Conservation (phyloP, 2,888 invertebrate species). For the Agriotes lineatus region DNA sequence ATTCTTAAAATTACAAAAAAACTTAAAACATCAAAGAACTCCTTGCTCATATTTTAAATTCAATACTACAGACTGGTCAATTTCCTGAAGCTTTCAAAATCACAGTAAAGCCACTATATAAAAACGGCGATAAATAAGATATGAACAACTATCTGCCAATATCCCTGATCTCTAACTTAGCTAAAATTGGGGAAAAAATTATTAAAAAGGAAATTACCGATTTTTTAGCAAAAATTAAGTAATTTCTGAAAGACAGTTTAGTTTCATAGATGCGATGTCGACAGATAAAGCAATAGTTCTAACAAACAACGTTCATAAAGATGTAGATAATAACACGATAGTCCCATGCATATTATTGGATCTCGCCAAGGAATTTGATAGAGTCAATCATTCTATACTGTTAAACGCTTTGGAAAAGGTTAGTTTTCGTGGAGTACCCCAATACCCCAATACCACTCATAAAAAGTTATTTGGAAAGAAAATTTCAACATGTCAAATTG, state of each 20-base stretch:
- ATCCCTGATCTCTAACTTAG: no score
- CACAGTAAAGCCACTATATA: slow-evolving; percentile 3
- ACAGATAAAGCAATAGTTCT: neutral
- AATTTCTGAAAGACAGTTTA: slow-evolving; percentile 1
- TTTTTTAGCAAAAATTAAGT: slow-evolving; percentile 2
- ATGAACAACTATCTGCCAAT: no score
- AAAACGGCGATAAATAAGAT: no score
- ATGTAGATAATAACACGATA: no score
- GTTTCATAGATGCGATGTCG: neutral
- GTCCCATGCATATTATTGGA: no score
- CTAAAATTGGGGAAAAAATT: no score
- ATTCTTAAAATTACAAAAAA: neutral
- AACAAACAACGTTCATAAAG: no score
- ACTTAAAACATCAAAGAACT: neutral
- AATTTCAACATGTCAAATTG: neutral
- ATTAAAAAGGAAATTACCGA: neutral
- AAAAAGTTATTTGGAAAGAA: neutral
- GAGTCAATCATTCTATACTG: no score
- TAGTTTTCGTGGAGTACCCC: no score
- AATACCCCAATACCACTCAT: neutral
- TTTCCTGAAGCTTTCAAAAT: neutral
- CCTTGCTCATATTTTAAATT: neutral
- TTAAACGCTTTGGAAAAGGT: no score
- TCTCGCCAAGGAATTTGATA: neutral
- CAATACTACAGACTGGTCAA: no score